These are phyloP conservation scores for Chloroceryle inda DNA, from an alignment of 2,797 vertebrate species.

Conservation along the genomic window DNA sequence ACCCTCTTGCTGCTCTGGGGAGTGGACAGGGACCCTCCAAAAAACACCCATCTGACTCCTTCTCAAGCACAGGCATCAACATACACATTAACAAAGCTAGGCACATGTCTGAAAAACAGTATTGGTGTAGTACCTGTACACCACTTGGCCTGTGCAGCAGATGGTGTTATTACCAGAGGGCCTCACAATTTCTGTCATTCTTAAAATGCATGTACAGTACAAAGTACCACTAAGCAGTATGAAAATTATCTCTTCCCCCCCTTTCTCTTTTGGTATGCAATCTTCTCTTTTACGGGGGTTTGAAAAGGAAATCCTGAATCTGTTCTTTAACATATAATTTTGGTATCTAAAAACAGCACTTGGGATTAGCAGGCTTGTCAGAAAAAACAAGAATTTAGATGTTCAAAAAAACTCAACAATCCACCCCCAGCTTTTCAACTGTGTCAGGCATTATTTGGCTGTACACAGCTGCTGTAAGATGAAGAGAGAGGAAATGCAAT, in stretches of 20 bases:
- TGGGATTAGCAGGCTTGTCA: conserved; percentile 67
- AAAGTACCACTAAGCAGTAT: background rate
- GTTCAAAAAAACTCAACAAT: conserved; percentile 59
- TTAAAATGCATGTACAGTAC: background rate
- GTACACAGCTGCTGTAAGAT: conserved; percentile 51
- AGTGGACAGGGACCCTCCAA: background rate
- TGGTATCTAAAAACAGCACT: conserved; percentile 60
- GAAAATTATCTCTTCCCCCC: background rate
- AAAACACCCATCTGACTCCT: background rate
- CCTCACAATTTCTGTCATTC: background rate
- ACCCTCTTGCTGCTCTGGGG: background rate
- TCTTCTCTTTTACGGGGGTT: conserved; percentile 18
- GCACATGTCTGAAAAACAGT: background rate
- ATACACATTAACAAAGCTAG: background rate
- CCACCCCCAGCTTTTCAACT: conserved; percentile 54
- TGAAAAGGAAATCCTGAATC: conserved; percentile 60
- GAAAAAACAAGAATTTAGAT: conserved; percentile 64
- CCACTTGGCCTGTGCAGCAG: background rate
- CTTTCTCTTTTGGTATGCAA: conserved; percentile 22
- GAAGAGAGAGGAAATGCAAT: conserved; percentile 47
- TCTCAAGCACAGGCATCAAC: background rate
- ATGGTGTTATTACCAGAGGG: background rate
- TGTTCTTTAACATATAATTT: conserved; percentile 69
- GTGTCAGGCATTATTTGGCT: conserved; percentile 60
- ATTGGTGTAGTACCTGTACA: background rate